Evolutionary conservation across 2,888 invertebrate genomes (phyloP), one percentile per base, ranked within the genome.

Genomic region (Leistus spinibarbis): DNA sequence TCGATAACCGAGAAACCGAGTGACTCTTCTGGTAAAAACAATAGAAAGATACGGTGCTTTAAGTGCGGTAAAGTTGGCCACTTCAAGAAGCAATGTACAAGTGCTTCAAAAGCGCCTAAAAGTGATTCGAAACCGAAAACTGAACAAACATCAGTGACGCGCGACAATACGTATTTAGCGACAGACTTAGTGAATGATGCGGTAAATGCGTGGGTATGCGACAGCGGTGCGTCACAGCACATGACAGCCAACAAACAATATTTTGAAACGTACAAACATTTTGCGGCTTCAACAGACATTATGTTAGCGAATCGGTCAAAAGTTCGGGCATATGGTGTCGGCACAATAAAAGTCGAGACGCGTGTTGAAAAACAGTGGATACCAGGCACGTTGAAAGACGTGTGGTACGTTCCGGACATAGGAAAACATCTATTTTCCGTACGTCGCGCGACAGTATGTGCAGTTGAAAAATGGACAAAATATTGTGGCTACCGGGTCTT

Each of bases 391-490:
- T 23, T 76, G 16, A 54, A 60, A 13, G 63, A 72, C 19, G 76
- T 71, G 7, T 76, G 71, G 76, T 76, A 68, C 22, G 68, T 72
- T 20, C 68, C 76, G 13, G 53, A 76, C n/a, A 76, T 71, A 9
- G 24, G 63, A 1, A 57, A 57, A 62, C 64, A 76, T 65, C 24
- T 69, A 27, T 76, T 73, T 69, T 76, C 69, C 57, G 69, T 69
- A 2, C 66, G 40, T 3, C 10, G 53, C 0, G 40, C 53, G 3
- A 17, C 66, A 17, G 53, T 40, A 40, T 7, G 54, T 17, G 53
- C 20, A 5, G 27, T 24, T 3, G 23, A 27, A 22, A 1, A 7
- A 27, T 53, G 7, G 17, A 16, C 5, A n/a, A n/a, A n/a, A n/a
- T n/a, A n/a, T 66, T 27, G 65, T 66, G 27, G 65, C 65, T 24